These are phyloP conservation scores for human (Homo sapiens) DNA, from an alignment of 2,113 vertebrate genomes.

Conservation along the genomic window GRCh38 chr7:33273001-33273500, in stretches of 20 bases:
- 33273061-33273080: constrained; percentile 87
- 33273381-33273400: constrained; percentile 14
- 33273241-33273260: not conserved
- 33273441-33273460: not conserved
- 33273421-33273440: not conserved
- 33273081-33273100: constrained; percentile 94
- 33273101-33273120: constrained; percentile 95
- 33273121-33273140: constrained; percentile 96
- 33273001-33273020: constrained; percentile 93
- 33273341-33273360: constrained; percentile 29
- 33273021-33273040: constrained; percentile 94
- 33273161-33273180: constrained; percentile 95
- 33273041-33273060: constrained; percentile 91
- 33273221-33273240: not conserved
- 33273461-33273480: not conserved
- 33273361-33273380: constrained; percentile 32
- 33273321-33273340: constrained; percentile 46
- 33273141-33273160: constrained; percentile 99
- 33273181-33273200: constrained; percentile 94
- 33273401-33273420: not conserved
- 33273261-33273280: not conserved
- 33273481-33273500: not conserved
- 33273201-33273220: constrained; percentile 61
- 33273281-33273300: constrained; percentile 41
- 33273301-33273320: constrained; percentile 5